phyloP scores from a whole-genome alignment of 2,888 invertebrate species.

The Caenorhabditis sp. region DNA sequence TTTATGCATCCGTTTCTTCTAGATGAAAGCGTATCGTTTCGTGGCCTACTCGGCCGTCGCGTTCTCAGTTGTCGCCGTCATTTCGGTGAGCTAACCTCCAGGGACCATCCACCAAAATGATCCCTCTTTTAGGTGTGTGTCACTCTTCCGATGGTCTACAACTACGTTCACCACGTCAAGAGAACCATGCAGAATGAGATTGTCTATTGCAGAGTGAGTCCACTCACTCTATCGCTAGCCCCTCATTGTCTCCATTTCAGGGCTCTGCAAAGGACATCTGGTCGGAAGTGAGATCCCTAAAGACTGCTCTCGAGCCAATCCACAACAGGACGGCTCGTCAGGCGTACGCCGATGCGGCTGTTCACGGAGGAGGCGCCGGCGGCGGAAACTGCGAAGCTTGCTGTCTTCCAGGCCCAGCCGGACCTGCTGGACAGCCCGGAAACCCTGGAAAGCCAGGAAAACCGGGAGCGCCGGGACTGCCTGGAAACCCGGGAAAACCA shows the following conservation, averaged over 20 bases:
- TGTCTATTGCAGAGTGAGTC: conserved; percentile 73
- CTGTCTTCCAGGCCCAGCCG: conserved; percentile 63
- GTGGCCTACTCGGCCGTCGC: conserved; percentile 63
- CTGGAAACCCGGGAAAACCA: conserved; percentile 69
- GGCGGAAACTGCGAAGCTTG: conserved; percentile 51
- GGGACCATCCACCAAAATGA: neutral
- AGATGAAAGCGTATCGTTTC: conserved; percentile 64
- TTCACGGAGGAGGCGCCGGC: conserved; percentile 47
- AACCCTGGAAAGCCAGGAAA: conserved; percentile 69
- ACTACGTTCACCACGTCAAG: conserved; percentile 76
- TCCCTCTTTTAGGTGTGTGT: conserved; percentile 56
- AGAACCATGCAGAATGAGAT: conserved; percentile 76
- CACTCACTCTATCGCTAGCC: too few species aligned
- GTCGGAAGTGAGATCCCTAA: conserved; percentile 65
- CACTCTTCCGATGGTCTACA: conserved; percentile 78
- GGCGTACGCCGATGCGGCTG: conserved; percentile 39
- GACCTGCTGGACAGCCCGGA: conserved; percentile 65
- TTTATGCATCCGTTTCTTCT: conserved; percentile 1
- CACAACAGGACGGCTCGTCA: conserved; percentile 61
- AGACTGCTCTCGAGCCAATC: conserved; percentile 37
- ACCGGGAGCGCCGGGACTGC: conserved; percentile 65
- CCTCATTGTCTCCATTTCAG: conserved; percentile 28
- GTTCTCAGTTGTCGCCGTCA: conserved; percentile 58
- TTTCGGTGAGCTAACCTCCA: conserved; percentile 17
- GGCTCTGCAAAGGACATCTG: conserved; percentile 69